Base-by-base conservation (phyloP, 1,140 invertebrate genomes). In the Cyclina sinensis region DNA sequence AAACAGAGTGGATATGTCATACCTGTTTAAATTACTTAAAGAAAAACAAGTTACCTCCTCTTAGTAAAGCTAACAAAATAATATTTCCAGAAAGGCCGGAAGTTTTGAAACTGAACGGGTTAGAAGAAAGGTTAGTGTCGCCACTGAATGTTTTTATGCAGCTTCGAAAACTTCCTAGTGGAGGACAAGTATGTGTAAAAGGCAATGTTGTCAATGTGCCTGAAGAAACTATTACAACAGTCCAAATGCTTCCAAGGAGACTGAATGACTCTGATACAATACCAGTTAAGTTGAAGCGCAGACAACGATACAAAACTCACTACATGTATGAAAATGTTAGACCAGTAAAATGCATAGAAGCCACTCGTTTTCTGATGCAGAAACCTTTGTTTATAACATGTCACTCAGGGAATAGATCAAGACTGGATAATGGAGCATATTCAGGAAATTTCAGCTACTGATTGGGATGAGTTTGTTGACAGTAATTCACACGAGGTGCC, bases 181-280 rank as follows among this genome's bases (percentile, higher is more conserved):
- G 62, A 30, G 37, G 48, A 27, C 88, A 91, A 79, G n/a, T 68
- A 24, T 62, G 79, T 35, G 57, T 91, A 62, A 30, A 46, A 43
- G 84, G 90, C 37, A 89, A 89, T 89, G 87, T 91, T 78, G 87
- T 91, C 1, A 91, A 89, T 89, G 90, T 91, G 1, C 88, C 83
- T 57, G 51, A 84, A 43, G 83, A 91, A 35, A 80, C 37, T 46
- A 51, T 86, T 32, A 73, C 82, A 30, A 87, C 90, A n/a, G n/a
- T n/a, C n/a, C n/a, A n/a, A n/a, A n/a, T n/a, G n/a, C n/a, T n/a
- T n/a, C n/a, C n/a, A n/a, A n/a, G n/a, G n/a, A n/a, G n/a, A n/a
- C n/a, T n/a, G n/a, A n/a, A n/a, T n/a, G n/a, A n/a, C n/a, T n/a
- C n/a, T n/a, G n/a, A n/a, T n/a, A n/a, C n/a, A n/a, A n/a, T n/a